phyloP scores from a whole-genome alignment of 37 sponge, comb jelly and placozoan genomes.

The Chondrosia reniformis region DNA sequence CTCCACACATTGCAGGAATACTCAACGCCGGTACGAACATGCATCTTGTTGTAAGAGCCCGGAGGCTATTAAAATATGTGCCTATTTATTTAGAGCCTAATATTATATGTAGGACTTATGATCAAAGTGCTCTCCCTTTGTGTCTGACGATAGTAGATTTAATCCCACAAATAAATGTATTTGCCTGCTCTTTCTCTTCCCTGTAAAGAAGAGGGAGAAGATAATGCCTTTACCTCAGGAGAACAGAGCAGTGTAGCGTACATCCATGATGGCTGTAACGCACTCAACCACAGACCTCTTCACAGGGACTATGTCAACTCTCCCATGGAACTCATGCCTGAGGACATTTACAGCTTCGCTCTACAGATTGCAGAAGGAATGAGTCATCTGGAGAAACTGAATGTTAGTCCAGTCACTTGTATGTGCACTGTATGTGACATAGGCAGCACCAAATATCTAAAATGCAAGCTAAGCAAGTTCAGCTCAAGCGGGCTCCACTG shows the following conservation, averaged over 20 bases:
- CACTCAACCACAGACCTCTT: slow-evolving; percentile 15
- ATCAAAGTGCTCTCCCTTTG: too few species aligned
- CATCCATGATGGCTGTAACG: not conserved
- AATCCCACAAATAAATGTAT: too few species aligned
- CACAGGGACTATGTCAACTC: slow-evolving; percentile 48
- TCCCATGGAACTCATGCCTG: slow-evolving; percentile 38
- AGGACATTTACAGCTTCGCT: slow-evolving; percentile 71
- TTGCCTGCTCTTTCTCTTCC: too few species aligned
- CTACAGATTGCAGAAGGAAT: slow-evolving; percentile 68
- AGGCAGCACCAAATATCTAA: not conserved
- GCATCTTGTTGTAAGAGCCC: too few species aligned
- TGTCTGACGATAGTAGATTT: too few species aligned
- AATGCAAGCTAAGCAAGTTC: too few species aligned
- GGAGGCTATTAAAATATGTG: too few species aligned
- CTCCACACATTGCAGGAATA: slow-evolving; percentile 3
- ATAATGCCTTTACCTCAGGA: not conserved
- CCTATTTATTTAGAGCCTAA: too few species aligned
- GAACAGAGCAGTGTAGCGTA: not conserved
- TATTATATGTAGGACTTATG: too few species aligned
- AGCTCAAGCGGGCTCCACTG: not conserved
- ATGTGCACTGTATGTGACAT: not conserved
- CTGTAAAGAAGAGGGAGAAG: too few species aligned
- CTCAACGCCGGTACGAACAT: too few species aligned
- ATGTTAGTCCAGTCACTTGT: slow-evolving; percentile 24
- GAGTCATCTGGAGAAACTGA: slow-evolving; percentile 39